Conservation (phyloP, 2,888 invertebrate genomes). For the Idaea biselata region DNA sequence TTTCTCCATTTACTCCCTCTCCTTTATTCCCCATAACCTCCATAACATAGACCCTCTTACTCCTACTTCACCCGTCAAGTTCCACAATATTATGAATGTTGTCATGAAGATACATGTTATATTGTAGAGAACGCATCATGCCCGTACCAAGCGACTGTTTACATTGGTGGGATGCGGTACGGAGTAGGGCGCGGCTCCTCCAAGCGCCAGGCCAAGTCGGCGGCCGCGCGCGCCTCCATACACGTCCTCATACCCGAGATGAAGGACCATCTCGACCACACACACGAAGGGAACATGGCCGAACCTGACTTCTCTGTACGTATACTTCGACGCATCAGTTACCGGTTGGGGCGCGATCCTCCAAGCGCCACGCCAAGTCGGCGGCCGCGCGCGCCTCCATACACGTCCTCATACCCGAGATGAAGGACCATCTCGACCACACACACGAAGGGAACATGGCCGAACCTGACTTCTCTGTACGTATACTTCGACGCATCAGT, state of each 20-base stretch:
- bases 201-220: conserved; percentile 97
- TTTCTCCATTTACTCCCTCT: no score
- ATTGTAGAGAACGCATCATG: conserved; percentile 91
- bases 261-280: conserved; percentile 80
- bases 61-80: no score
- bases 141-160: conserved; percentile 96
- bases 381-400: conserved; percentile 94
- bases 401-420: conserved; percentile 95
- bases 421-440: conserved; percentile 83
- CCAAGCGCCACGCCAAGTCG: conserved; percentile 97
- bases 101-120: neutral
- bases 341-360: conserved; percentile 89
- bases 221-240: conserved; percentile 93
- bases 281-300: conserved; percentile 26
- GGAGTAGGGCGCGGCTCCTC: conserved; percentile 96
- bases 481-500: conserved; percentile 52
- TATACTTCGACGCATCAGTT: conserved; percentile 50
- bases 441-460: conserved; percentile 27
- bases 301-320: conserved; percentile 58
- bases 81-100: no score
- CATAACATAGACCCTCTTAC: no score
- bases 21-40: no score
- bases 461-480: conserved; percentile 57
- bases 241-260: conserved; percentile 96
- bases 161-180: conserved; percentile 95